phyloP scores from a whole-genome alignment of 1,140 invertebrate genomes.

The Odontomachus brunneus region DNA sequence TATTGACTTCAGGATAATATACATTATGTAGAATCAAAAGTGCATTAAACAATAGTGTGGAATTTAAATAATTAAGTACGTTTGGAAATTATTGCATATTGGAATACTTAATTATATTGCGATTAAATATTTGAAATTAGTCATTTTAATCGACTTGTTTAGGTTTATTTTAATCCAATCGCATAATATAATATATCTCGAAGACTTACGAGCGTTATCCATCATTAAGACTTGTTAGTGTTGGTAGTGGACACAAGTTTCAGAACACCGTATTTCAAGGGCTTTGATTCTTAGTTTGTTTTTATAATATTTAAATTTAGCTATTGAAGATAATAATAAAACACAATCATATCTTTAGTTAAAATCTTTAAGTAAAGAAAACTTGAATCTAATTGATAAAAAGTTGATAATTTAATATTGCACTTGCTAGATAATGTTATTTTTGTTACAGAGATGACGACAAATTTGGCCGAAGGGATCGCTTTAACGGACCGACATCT shows the following conservation, averaged over 20 bases:
- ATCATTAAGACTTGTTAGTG: slow-evolving; percentile 1
- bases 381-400: slow-evolving; percentile 16
- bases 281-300: slow-evolving; percentile 41
- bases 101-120: not conserved
- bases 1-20: not conserved
- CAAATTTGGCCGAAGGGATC: slow-evolving; percentile 91
- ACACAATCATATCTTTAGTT: not conserved
- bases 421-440: slow-evolving; percentile 38
- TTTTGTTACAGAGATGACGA: slow-evolving; percentile 91
- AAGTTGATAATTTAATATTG: not conserved
- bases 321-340: slow-evolving; percentile 17
- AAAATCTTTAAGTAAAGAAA: not conserved
- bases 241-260: slow-evolving; percentile 60
- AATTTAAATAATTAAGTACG: not conserved
- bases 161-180: slow-evolving; percentile 61
- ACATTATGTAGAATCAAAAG: not conserved
- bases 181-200: slow-evolving; percentile 70
- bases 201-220: slow-evolving; percentile 1
- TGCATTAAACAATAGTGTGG: not conserved
- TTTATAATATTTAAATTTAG: not conserved
- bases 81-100: not conserved
- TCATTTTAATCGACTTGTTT: slow-evolving; percentile 49
- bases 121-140: not conserved
- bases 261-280: slow-evolving; percentile 68
- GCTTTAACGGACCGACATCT: slow-evolving; percentile 93